A percentile compares a stretch with the other conserved stretches of the same genome.
These are phyloP conservation scores for Drosophila demipolita DNA, from an alignment of 2,888 invertebrate species.

Conservation along the genomic window DNA sequence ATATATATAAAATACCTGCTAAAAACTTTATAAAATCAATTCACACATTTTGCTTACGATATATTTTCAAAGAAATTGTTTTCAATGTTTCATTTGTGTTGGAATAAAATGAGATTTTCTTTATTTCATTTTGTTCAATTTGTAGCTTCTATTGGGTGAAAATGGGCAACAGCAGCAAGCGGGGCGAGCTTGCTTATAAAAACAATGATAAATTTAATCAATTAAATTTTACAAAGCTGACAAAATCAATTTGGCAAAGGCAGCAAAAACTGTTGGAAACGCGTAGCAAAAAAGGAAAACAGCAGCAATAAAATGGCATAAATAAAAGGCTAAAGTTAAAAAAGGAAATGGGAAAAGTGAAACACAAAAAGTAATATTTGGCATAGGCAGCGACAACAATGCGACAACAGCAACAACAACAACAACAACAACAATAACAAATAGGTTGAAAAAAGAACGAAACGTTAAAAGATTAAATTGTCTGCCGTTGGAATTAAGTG, in stretches of 20 bases:
- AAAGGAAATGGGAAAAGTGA: conserved; percentile 21
- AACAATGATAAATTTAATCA: conserved; percentile 64
- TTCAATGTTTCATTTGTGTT: background rate
- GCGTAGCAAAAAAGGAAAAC: conserved; percentile 24
- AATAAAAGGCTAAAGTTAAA: conserved; percentile 46
- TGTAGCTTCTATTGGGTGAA: conserved; percentile 49
- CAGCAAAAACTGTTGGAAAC: conserved; percentile 45
- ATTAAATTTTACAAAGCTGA: conserved; percentile 59
- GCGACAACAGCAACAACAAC: conserved; percentile 37
- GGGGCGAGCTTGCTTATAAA: conserved; percentile 38
- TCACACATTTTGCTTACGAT: background rate
- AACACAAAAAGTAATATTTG: conserved; percentile 66
- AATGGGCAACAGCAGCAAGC: conserved; percentile 31
- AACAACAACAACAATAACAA: conserved; percentile 25
- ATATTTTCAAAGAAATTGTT: background rate
- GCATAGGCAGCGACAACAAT: conserved; percentile 47
- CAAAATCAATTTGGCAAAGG: conserved; percentile 61
- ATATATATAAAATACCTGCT: too few species aligned
- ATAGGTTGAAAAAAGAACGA: conserved; percentile 66
- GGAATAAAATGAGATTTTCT: background rate
- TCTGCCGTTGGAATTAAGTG: conserved; percentile 77
- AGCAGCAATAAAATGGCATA: conserved; percentile 37
- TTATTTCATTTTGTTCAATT: conserved; percentile 32
- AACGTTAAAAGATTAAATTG: conserved; percentile 77
- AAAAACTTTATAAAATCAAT: background rate